Percentiles rank a stretch among this genome's conserved stretches.
Evolutionary conservation across 2,797 vertebrate species (phyloP).

Genomic region (Erethizon dorsatum): DNA sequence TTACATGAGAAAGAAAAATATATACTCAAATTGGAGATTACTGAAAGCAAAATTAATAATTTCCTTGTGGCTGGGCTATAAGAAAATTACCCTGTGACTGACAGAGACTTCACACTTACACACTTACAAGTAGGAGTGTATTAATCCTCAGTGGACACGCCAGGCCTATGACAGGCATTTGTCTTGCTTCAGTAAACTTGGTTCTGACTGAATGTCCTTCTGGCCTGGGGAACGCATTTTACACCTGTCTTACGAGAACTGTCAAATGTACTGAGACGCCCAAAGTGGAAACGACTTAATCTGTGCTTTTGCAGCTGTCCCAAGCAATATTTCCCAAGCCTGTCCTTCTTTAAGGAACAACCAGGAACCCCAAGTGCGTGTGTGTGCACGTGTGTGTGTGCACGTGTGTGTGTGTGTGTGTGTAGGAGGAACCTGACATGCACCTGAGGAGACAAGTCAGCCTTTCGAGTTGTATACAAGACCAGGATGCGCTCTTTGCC

Average conservation of each 20-base stretch:
- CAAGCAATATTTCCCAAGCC: neutral
- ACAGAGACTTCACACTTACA: slow-evolving; percentile 58
- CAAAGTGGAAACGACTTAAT: neutral
- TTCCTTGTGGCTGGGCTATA: neutral
- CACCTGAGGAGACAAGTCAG: rapidly evolving
- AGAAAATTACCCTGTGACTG: neutral
- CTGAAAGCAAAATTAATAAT: neutral
- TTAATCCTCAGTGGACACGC: slow-evolving; percentile 58
- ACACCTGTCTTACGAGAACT: rapidly evolving
- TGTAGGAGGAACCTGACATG: neutral
- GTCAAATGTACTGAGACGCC: neutral
- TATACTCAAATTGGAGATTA: neutral
- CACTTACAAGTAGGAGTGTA: neutral
- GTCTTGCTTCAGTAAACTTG: slow-evolving; percentile 63
- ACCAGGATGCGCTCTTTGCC: rapidly evolving
- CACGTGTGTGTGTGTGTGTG: neutral
- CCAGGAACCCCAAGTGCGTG: neutral
- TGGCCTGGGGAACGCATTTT: neutral
- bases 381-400: neutral
- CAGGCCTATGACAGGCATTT: neutral
- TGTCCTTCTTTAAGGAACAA: neutral
- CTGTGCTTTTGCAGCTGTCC: neutral
- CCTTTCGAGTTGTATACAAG: neutral
- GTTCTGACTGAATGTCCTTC: slow-evolving; percentile 68
- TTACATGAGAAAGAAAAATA: neutral